Conservation (phyloP, 2,797 vertebrate species). For the Euphonia xanthogaster region DNA sequence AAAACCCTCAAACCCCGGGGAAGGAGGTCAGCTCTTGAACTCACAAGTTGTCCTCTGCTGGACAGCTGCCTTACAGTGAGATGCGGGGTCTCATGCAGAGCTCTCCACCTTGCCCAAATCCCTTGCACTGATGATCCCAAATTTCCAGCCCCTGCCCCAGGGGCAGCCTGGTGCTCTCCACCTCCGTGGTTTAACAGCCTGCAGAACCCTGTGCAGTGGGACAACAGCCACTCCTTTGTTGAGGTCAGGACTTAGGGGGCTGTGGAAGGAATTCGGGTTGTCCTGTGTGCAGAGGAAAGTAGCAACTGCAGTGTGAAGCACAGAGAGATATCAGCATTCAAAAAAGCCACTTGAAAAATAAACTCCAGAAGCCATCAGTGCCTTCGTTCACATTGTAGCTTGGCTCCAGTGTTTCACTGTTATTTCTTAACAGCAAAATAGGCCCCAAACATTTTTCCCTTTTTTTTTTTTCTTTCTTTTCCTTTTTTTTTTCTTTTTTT, state of each 20-base stretch:
- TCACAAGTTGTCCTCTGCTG: background rate
- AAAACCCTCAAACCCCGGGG: accelerated
- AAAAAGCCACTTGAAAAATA: background rate
- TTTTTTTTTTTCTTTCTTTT: background rate
- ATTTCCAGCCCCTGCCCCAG: background rate
- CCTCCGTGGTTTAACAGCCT: background rate
- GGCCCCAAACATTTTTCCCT: conserved; percentile 1
- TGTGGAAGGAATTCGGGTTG: conserved; percentile 24
- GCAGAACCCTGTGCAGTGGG: background rate
- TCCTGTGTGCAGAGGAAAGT: background rate
- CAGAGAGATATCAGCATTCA: background rate
- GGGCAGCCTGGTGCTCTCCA: background rate
- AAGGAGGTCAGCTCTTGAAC: background rate
- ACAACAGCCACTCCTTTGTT: conserved; percentile 53
- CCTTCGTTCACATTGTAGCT: background rate
- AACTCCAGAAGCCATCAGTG: background rate
- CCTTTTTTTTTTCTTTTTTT: background rate
- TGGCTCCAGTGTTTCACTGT: conserved; percentile 13
- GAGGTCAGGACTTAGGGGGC: conserved; percentile 23
- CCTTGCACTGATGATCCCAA: background rate
- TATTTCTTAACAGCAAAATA: conserved; percentile 57
- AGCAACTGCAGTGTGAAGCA: background rate
- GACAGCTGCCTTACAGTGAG: background rate
- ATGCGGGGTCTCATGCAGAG: background rate
- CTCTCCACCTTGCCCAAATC: background rate